Conservation (phyloP, 2,113 vertebrate species). For the Platysternon megacephalum region DNA sequence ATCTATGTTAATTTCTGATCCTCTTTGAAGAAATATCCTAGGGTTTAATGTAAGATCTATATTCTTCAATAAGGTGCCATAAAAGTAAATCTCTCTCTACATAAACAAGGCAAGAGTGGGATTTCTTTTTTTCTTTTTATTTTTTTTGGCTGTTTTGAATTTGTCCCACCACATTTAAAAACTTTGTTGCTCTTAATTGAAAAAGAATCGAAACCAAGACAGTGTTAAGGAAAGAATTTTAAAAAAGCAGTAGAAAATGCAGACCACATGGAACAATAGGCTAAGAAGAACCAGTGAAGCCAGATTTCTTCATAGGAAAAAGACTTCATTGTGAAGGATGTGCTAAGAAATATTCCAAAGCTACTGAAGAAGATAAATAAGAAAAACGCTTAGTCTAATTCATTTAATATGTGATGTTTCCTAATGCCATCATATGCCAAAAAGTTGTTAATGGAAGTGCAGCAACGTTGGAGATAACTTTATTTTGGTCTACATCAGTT, state of each 20-base stretch:
- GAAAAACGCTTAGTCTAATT: conserved; percentile 38
- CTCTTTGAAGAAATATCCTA: neutral
- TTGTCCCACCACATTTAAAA: neutral
- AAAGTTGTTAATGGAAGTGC: neutral
- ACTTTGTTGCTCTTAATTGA: conserved; percentile 20
- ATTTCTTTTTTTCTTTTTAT: neutral
- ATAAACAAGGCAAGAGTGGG: neutral
- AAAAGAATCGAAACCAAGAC: conserved; percentile 1
- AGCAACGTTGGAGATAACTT: neutral
- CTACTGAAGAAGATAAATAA: conserved; percentile 38
- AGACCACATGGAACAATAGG: conserved; percentile 36
- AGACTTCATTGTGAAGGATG: conserved; percentile 6
- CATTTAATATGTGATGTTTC: conserved; percentile 61
- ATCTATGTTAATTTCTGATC: neutral
- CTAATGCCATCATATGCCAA: neutral
- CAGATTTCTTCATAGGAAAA: conserved; percentile 48
- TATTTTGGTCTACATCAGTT: neutral
- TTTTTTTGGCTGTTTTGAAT: neutral
- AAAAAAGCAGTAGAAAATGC: conserved; percentile 32
- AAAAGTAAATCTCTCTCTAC: neutral
- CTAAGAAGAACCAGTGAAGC: conserved; percentile 18
- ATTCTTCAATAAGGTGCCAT: fast-evolving
- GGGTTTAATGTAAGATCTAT: neutral
- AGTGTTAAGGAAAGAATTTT: neutral
- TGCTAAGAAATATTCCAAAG: conserved; percentile 56